phyloP scores from a whole-genome alignment of 2,888 invertebrate species.

The Gastrophysa polygoni region DNA sequence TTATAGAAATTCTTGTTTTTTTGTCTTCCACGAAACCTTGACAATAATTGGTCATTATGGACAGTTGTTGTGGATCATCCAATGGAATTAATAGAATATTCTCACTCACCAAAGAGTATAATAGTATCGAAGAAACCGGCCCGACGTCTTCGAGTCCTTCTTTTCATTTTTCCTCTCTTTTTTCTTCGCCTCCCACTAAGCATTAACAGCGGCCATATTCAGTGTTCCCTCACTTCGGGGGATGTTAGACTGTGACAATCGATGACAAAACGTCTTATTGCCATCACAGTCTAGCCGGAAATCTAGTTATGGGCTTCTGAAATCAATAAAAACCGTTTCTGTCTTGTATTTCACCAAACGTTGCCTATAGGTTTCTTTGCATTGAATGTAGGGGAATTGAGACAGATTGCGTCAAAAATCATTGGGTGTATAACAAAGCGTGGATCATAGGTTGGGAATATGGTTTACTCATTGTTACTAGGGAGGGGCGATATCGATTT shows the following conservation, averaged over 20 bases:
- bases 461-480: no score
- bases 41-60: background rate
- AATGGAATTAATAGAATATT: conserved; percentile 30
- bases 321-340: conserved; percentile 69
- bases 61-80: conserved; percentile 28
- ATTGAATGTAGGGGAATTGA: conserved; percentile 46
- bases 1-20: background rate
- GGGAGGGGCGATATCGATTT: no score
- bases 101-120: conserved; percentile 32
- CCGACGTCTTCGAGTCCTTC: conserved; percentile 33
- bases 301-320: conserved; percentile 72
- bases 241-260: conserved; percentile 46
- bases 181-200: conserved; percentile 33
- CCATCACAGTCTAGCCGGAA: conserved; percentile 53
- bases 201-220: conserved; percentile 51
- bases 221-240: conserved; percentile 46
- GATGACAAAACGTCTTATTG: background rate
- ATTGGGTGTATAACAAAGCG: conserved; percentile 18
- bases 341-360: conserved; percentile 44
- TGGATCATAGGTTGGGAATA: conserved; percentile 51
- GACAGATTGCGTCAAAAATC: conserved; percentile 45
- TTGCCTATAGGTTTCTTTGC: conserved; percentile 35
- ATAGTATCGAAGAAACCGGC: conserved; percentile 41
- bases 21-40: background rate
- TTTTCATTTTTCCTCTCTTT: conserved; percentile 41